Conservation (phyloP, 2,113 vertebrate species). For the Calcarius ornatus region DNA sequence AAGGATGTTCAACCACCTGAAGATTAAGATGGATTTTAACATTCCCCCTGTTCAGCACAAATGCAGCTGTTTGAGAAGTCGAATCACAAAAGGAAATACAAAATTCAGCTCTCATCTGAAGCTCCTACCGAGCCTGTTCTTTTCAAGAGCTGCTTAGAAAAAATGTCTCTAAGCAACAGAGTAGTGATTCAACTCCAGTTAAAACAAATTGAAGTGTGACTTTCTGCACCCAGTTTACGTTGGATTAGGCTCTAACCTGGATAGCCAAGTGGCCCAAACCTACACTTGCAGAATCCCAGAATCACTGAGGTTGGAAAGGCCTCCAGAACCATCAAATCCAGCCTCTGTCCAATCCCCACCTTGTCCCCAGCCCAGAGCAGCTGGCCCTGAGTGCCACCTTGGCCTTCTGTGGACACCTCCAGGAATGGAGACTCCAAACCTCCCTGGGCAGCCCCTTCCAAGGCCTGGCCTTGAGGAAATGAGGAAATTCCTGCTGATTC, state of each 20-base stretch:
- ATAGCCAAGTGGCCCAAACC: background rate
- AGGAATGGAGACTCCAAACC: background rate
- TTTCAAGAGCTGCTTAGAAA: background rate
- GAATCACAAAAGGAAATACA: background rate
- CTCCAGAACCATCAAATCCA: accelerated
- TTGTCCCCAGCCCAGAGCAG: background rate
- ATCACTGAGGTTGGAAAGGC: background rate
- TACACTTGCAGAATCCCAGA: background rate
- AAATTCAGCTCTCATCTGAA: background rate
- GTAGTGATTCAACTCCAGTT: background rate
- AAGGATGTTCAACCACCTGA: background rate
- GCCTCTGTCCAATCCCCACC: accelerated
- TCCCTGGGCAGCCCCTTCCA: background rate
- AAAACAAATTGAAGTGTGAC: background rate
- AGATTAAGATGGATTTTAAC: background rate
- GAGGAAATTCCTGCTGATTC: background rate
- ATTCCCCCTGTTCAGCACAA: background rate
- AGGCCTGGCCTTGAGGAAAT: accelerated
- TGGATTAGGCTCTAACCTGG: background rate
- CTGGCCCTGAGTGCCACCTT: too few relatives aligned
- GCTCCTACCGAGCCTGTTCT: background rate
- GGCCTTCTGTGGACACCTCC: background rate
- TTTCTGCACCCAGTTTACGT: background rate
- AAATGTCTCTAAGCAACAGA: background rate
- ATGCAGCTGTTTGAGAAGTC: background rate